Percentiles rank a stretch among this genome's conserved stretches.
phyloP scores from a whole-genome alignment of 2,113 vertebrate genomes.

The Laticauda colubrina region DNA sequence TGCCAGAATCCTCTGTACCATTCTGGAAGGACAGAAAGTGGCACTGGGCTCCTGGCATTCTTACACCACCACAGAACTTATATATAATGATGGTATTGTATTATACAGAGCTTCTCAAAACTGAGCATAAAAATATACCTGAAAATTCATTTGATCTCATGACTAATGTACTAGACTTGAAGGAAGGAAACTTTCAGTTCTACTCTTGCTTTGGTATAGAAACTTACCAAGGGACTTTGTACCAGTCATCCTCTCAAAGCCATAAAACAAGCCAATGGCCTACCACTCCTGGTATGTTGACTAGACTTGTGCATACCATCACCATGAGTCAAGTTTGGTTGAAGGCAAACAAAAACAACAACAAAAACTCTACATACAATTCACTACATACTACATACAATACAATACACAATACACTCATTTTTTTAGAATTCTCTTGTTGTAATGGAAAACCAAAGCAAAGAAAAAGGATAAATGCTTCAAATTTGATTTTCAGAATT shows the following conservation, averaged over 20 bases:
- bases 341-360: neutral
- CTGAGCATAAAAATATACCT: neutral
- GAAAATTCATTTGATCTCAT: neutral
- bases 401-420: neutral
- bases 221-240: neutral
- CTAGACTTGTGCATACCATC: neutral
- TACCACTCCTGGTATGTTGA: neutral
- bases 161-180: neutral
- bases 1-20: neutral
- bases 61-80: neutral
- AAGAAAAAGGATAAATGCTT: neutral
- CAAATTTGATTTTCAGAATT: constrained; percentile 3
- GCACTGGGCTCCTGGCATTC: neutral
- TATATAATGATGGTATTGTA: neutral
- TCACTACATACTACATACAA: too few species aligned
- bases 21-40: neutral
- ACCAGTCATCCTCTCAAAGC: neutral
- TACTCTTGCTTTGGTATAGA: neutral
- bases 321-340: neutral
- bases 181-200: neutral
- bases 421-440: neutral
- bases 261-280: neutral
- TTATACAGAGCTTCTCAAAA: neutral
- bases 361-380: neutral
- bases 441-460: neutral